Conservation (phyloP, 2,888 invertebrate genomes). For the Callinectes sapidus region DNA sequence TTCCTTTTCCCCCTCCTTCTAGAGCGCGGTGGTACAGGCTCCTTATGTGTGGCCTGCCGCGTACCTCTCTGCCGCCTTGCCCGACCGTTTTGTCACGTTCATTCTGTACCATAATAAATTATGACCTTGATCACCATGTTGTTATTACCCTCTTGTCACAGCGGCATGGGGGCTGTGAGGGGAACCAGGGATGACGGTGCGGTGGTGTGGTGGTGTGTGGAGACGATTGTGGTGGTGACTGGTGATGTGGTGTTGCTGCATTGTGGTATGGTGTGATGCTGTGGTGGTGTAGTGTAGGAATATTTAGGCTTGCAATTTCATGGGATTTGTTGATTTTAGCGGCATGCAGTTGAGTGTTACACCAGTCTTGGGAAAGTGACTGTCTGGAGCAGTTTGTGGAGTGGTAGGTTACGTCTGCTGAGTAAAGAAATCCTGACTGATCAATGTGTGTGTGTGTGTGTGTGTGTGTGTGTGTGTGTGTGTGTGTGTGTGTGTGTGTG, state of each 20-base stretch:
- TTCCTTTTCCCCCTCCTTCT: not conserved
- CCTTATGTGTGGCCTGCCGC: not conserved
- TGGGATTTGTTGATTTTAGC: no score
- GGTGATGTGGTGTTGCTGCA: not conserved
- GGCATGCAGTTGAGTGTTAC: no score
- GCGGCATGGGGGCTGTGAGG: not conserved
- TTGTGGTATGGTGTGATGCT: not conserved
- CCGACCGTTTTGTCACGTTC: constrained; percentile 28
- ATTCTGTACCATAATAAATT: constrained; percentile 17
- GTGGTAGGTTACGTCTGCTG: no score
- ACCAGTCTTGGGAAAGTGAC: no score
- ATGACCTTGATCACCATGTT: constrained; percentile 3
- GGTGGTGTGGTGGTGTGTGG: not conserved
- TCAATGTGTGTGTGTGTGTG: no score
- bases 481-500: no score
- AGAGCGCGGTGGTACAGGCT: not conserved
- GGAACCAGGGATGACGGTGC: not conserved
- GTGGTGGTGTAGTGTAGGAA: not conserved
- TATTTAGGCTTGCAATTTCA: not conserved
- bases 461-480: no score
- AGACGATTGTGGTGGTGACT: not conserved
- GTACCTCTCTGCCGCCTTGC: not conserved
- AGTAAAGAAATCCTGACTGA: no score
- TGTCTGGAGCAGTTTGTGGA: no score
- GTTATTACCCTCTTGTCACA: not conserved